Percentiles rank a stretch among this genome's conserved stretches.
These are phyloP conservation scores for Helicoverpa armigera DNA, from an alignment of 1,140 invertebrate genomes.

Conservation along the genomic window DNA sequence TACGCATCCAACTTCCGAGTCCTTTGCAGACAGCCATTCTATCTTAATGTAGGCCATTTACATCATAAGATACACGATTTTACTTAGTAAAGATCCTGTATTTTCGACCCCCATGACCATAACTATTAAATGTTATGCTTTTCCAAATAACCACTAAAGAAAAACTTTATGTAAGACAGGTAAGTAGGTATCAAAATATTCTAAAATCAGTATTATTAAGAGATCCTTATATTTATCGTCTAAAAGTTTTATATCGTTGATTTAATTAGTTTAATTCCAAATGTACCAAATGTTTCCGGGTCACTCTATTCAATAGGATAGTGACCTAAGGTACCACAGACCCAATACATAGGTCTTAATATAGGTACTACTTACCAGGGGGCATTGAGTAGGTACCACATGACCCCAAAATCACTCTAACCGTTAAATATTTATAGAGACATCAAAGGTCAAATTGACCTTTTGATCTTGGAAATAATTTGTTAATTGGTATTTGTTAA, in stretches of 20 bases:
- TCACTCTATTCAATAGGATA: background rate
- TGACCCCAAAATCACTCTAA: conserved; percentile 4
- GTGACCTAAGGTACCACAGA: no score
- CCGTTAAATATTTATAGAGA: conserved; percentile 24
- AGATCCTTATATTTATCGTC: no score
- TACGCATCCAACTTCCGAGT: no score
- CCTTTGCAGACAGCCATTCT: no score
- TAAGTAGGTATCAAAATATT: no score
- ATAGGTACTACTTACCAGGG: background rate
- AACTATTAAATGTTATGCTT: conserved; percentile 18
- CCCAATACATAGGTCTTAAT: no score
- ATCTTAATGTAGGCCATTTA: no score
- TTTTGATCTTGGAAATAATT: conserved; percentile 26
- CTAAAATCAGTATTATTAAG: no score
- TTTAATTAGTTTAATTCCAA: background rate
- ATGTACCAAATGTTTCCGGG: background rate
- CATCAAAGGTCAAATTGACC: conserved; percentile 15
- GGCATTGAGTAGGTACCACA: background rate
- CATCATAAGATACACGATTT: no score
- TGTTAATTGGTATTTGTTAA: conserved; percentile 30
- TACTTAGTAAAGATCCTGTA: background rate
- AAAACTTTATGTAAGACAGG: background rate
- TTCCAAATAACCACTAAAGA: conserved; percentile 14
- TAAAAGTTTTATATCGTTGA: no score
- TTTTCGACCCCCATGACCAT: background rate